Conservation (phyloP, 2,113 vertebrate species). For the Burhinus oedicnemus region DNA sequence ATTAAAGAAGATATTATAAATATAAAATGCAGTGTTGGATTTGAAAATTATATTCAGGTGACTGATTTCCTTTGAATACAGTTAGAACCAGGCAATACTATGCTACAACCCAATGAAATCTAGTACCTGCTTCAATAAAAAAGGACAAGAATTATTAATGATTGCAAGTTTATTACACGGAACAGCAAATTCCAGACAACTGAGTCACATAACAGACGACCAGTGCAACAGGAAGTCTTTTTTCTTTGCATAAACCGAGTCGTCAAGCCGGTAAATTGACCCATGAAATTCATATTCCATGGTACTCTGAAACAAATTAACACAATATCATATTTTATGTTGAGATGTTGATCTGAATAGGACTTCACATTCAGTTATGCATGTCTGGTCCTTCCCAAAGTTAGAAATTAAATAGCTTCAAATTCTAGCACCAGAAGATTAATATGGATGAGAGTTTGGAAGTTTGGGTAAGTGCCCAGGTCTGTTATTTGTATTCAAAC, state of each 20-base stretch:
- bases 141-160: not conserved
- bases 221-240: not conserved
- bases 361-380: not conserved
- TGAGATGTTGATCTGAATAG: not conserved
- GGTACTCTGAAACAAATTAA: slow-evolving; percentile 57
- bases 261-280: not conserved
- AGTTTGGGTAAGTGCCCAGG: not conserved
- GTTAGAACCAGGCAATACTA: not conserved
- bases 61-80: not conserved
- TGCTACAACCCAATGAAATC: not conserved
- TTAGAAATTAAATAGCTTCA: not conserved
- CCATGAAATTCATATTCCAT: slow-evolving; percentile 24
- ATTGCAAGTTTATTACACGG: slow-evolving; percentile 68
- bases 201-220: not conserved
- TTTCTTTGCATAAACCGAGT: not conserved
- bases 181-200: slow-evolving; percentile 33
- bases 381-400: not conserved
- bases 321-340: not conserved
- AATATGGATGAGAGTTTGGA: not conserved
- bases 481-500: not conserved
- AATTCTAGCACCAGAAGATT: not conserved
- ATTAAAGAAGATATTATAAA: not conserved
- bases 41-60: not conserved
- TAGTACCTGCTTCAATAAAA: not conserved
- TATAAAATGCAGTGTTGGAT: not conserved